Base-by-base conservation (phyloP, 2,113 vertebrate species). In the Sinocyclocheilus rhinocerous region DNA sequence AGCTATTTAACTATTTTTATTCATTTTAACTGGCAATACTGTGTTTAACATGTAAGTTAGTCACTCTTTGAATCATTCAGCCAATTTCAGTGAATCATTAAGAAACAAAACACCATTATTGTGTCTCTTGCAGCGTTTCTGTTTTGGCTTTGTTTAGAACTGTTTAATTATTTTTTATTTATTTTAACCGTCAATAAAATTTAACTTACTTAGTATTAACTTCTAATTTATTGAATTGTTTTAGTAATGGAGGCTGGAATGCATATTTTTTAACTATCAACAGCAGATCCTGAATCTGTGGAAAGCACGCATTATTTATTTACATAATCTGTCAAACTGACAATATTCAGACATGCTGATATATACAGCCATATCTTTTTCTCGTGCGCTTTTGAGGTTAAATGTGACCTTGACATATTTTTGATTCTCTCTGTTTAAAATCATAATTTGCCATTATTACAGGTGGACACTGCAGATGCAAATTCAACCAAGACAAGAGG, bases 381-480 rank as follows among this genome's bases (percentile, higher is more conserved):
- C 16, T 39, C 0, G 0, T 22, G 7, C 16, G 7, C 15, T 36
- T 36, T 70, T 20, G 20, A 42, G 9, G 0, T 42, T 7, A 72
- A 72, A 72, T 22, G 69, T 72, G 69, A n/a, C 15, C 69, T 22
- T 20, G 69, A 42, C 69, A 42, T 72, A 50, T 76, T 26, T 76
- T n/a, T 5, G 73, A 26, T 24, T 50, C 45, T 48, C 45, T 3
- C 22, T 52, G 10, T 65, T 24, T 26, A 22, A 86, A 61, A 63
- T 6, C 20, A 4, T 59, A 57, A 4, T 89, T 55, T 89, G 33
- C 67, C 78, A 39, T 82, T 52, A 5, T 83, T 90, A 13, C 89
- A 97, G 97, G 97, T 92, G 95, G 96, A 48, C 96, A 96, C 90
- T 97, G 97, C 93, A 95, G 96, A 87, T 97, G 97, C 93, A 97